Percentiles rank a stretch among this genome's conserved stretches.
Evolutionary conservation across 2,797 vertebrate genomes (phyloP).

Genomic region (Vultur gryphus): DNA sequence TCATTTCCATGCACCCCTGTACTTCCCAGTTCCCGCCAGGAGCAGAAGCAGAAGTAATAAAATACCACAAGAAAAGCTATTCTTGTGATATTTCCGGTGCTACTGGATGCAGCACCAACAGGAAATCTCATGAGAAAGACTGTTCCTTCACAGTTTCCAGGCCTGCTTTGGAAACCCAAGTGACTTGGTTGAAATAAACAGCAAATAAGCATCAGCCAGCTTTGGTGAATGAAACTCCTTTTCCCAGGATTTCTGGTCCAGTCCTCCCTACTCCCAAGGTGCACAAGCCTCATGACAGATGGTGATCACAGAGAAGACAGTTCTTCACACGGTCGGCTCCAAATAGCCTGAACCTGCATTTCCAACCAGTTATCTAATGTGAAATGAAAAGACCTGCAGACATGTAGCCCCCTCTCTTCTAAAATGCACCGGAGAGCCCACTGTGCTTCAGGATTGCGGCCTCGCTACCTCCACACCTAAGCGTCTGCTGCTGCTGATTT

Average conservation of each 20-base stretch:
- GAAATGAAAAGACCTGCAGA: not conserved
- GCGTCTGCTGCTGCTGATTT: rapidly evolving
- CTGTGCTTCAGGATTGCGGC: not conserved
- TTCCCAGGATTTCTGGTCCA: not conserved
- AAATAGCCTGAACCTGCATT: not conserved
- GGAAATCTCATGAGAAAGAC: conserved; percentile 70
- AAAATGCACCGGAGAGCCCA: not conserved
- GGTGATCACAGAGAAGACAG: not conserved
- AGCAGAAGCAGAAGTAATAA: conserved; percentile 74
- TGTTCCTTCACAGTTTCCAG: conserved; percentile 52
- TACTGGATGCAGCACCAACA: conserved; percentile 69
- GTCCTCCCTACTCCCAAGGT: not conserved
- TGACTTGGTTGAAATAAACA: not conserved
- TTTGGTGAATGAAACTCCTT: not conserved
- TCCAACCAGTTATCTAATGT: not conserved
- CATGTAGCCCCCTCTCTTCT: not conserved
- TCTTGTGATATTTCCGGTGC: conserved; percentile 64
- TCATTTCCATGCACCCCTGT: conserved; percentile 49
- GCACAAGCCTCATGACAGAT: rapidly evolving
- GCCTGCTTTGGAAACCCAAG: not conserved
- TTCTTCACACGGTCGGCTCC: not conserved
- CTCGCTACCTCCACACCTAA: rapidly evolving
- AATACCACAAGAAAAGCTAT: conserved; percentile 70
- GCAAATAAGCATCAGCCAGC: not conserved
- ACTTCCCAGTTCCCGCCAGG: conserved; percentile 43